Percentiles rank a stretch among this genome's conserved stretches.
These are phyloP conservation scores for Acipenser ruthenus DNA, from an alignment of 2,797 vertebrate species.

Conservation along the genomic window DNA sequence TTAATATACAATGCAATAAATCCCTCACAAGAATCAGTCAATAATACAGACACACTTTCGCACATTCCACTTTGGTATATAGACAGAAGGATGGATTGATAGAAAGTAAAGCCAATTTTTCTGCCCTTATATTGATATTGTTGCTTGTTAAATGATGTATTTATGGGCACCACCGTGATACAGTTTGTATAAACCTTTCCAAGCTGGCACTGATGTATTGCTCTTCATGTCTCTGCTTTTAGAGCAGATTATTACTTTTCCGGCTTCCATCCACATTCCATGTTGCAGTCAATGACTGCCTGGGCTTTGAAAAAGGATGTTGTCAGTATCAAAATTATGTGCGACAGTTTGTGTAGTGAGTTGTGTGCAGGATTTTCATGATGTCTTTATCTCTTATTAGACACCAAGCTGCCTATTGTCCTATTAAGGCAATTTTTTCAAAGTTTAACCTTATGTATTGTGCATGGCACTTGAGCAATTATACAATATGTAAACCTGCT, in stretches of 20 bases:
- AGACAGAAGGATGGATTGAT: constrained; percentile 24
- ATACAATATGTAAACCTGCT: too few species aligned
- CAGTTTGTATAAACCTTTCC: constrained; percentile 7
- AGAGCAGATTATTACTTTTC: constrained; percentile 29
- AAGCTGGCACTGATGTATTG: constrained; percentile 24
- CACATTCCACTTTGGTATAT: too few species aligned
- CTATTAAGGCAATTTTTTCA: too few species aligned
- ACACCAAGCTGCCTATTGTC: too few species aligned
- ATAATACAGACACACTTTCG: too few species aligned
- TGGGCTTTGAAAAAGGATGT: constrained; percentile 34
- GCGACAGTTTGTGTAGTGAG: too few species aligned
- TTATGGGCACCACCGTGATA: constrained; percentile 27
- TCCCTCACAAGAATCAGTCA: too few species aligned
- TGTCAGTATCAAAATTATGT: constrained; percentile 17
- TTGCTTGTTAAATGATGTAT: constrained; percentile 52
- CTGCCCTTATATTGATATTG: constrained; percentile 43
- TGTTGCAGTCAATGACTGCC: constrained; percentile 14
- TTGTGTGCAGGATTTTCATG: too few species aligned
- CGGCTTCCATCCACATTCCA: constrained; percentile 14
- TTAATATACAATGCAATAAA: too few species aligned
- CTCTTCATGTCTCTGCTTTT: constrained; percentile 10
- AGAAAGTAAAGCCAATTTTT: constrained; percentile 45
- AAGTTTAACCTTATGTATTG: too few species aligned
- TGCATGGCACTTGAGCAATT: too few species aligned
- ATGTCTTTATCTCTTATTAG: too few species aligned